Percentiles rank a stretch among this genome's conserved stretches.
Evolutionary conservation across 2,113 vertebrate species (phyloP).

Genomic region (Bos javanicus): DNA sequence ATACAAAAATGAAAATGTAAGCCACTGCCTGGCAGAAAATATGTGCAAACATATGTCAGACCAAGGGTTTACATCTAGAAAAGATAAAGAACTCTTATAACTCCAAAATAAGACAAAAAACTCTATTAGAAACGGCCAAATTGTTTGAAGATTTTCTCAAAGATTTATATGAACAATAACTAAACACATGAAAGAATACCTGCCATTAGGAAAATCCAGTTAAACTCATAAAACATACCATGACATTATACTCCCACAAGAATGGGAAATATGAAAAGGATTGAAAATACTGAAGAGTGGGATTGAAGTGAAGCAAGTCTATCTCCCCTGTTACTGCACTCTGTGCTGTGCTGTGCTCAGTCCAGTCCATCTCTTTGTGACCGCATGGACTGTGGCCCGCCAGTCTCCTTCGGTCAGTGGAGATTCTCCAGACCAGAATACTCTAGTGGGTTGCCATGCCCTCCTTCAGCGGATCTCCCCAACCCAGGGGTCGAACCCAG

Average conservation of each 20-base stretch:
- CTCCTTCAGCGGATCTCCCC: neutral
- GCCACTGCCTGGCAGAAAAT: neutral
- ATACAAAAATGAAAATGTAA: neutral
- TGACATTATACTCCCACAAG: neutral
- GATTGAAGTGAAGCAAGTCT: neutral
- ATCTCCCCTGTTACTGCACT: neutral
- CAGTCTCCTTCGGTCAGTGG: neutral
- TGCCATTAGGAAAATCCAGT: neutral
- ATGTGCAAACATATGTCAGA: neutral
- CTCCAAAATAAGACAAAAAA: neutral
- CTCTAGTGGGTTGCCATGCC: neutral
- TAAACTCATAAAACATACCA: neutral
- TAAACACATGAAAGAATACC: neutral
- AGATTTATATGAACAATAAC: neutral
- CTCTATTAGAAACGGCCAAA: neutral
- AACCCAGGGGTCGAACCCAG: neutral
- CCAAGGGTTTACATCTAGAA: neutral
- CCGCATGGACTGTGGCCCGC: accelerated
- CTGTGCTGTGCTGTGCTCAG: neutral
- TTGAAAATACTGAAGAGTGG: neutral
- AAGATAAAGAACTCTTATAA: neutral
- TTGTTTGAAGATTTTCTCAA: neutral
- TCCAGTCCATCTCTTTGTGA: neutral
- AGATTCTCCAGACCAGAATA: neutral
- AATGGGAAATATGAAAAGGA: neutral